phyloP scores from a whole-genome alignment of 2,113 vertebrate genomes.

The Spheniscus mendiculus region DNA sequence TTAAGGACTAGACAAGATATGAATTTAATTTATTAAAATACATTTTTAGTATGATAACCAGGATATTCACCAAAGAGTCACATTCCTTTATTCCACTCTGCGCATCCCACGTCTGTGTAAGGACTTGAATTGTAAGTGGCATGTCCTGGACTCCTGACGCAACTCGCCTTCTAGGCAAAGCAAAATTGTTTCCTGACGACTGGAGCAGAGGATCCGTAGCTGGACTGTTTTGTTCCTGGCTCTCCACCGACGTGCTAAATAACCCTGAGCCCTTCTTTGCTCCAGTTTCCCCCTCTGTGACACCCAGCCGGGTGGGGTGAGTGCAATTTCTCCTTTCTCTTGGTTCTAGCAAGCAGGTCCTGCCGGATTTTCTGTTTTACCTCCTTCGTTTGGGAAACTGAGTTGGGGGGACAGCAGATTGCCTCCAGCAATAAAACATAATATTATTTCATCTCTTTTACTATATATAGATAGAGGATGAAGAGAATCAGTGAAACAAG shows the following conservation, averaged over 20 bases:
- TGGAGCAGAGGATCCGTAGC: neutral
- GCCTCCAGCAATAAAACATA: neutral
- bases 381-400: neutral
- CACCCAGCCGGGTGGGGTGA: neutral
- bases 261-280: neutral
- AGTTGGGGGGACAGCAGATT: neutral
- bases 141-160: neutral
- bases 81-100: neutral
- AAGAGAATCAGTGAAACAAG: slow-evolving; percentile 17
- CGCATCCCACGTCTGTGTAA: neutral
- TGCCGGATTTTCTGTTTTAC: neutral
- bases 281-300: neutral
- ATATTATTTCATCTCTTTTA: neutral
- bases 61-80: slow-evolving; percentile 18
- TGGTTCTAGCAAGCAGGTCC: neutral
- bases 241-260: neutral
- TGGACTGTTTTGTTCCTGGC: neutral
- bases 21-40: neutral
- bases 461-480: slow-evolving; percentile 3
- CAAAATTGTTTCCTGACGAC: neutral
- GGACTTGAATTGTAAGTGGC: neutral
- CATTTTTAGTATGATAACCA: neutral
- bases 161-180: neutral
- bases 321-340: neutral
- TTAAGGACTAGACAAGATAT: neutral